Evolutionary conservation across 2,797 vertebrate genomes (phyloP).

Genomic region (Brachymystax lenok): DNA sequence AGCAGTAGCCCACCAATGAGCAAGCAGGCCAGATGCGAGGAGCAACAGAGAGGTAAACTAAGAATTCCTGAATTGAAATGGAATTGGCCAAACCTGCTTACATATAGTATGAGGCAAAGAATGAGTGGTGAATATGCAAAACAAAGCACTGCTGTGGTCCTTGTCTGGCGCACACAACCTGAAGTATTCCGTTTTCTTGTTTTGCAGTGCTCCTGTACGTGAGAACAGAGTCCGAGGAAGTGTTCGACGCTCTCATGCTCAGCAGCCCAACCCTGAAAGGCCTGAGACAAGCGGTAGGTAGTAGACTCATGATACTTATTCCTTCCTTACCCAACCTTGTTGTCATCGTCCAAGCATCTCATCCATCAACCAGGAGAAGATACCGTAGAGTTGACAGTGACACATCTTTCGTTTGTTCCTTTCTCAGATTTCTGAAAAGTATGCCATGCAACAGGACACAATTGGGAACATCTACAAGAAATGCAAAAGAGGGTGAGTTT

Average conservation of each 20-base stretch:
- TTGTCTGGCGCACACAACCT: neutral
- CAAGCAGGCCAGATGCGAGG: constrained; percentile 84
- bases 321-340: neutral
- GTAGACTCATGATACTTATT: neutral
- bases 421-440: constrained; percentile 96
- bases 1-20: constrained; percentile 68
- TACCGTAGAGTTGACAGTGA: neutral
- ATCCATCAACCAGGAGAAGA: neutral
- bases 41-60: constrained; percentile 87
- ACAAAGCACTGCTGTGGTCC: too few species aligned
- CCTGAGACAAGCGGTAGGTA: constrained; percentile 89
- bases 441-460: constrained; percentile 88
- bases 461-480: constrained; percentile 98
- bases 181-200: neutral
- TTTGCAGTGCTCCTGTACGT: constrained; percentile 89
- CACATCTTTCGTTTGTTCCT: constrained; percentile 23
- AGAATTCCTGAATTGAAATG: neutral
- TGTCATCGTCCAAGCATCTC: constrained; percentile 16
- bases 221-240: constrained; percentile 86
- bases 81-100: neutral
- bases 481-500: constrained; percentile 96
- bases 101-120: too few species aligned
- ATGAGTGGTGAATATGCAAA: too few species aligned
- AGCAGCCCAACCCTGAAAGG: constrained; percentile 89
- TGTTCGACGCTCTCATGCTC: constrained; percentile 96